Conservation (phyloP, 1,140 invertebrate genomes). For the Dendrolimus punctatus region DNA sequence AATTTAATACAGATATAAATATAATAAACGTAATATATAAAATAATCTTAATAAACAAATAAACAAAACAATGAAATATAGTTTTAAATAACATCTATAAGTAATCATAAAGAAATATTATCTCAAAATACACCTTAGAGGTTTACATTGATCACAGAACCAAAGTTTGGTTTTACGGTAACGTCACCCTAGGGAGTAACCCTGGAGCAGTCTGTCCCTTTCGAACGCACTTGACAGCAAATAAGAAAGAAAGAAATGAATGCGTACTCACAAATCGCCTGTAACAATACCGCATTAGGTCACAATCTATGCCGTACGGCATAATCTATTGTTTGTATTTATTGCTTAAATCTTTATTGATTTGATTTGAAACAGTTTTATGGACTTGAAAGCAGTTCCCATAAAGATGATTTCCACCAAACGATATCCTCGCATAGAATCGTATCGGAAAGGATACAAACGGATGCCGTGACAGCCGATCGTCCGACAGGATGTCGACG, state of each 20-base stretch:
- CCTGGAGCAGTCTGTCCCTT: constrained; percentile 28
- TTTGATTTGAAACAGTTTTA: constrained; percentile 7
- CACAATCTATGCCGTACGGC: constrained; percentile 27
- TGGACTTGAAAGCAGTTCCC: neutral
- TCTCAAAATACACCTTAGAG: constrained; percentile 42
- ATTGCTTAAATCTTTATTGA: constrained; percentile 22
- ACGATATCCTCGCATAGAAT: no score
- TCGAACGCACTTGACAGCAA: constrained; percentile 23
- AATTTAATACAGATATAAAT: no score
- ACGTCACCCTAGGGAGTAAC: constrained; percentile 41
- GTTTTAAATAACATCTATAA: constrained; percentile 16
- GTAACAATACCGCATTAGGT: constrained; percentile 37
- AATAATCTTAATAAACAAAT: no score
- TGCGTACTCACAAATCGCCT: constrained; percentile 30
- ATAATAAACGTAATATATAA: no score
- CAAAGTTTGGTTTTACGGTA: constrained; percentile 46
- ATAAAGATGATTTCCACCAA: neutral
- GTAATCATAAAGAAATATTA: constrained; percentile 31
- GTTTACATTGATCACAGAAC: constrained; percentile 43
- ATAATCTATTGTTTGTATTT: constrained; percentile 19
- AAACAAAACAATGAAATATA: no score
- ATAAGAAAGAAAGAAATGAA: constrained; percentile 27
- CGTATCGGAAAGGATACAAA: no score
- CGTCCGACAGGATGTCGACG: no score
- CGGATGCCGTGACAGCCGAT: no score